phyloP scores from a whole-genome alignment of 1,140 invertebrate genomes.

The Parasteatoda tepidariorum region DNA sequence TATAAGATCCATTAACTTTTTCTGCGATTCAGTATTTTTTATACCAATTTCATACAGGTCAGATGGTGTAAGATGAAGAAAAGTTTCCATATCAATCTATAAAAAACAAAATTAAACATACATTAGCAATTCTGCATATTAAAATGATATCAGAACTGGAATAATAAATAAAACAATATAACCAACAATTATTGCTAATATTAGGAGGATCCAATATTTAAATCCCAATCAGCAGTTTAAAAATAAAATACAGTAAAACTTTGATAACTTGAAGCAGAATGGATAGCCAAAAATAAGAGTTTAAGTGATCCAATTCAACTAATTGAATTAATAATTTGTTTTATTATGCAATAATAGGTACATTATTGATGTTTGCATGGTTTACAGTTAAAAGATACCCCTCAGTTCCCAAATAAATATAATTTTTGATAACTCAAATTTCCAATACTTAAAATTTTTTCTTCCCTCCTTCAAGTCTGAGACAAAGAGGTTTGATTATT shows the following conservation, averaged over 20 bases:
- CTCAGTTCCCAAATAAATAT: too few species aligned
- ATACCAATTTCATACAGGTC: conserved; percentile 49
- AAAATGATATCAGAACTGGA: not conserved
- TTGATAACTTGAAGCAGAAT: too few species aligned
- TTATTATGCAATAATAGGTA: too few species aligned
- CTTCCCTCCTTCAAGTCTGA: too few species aligned
- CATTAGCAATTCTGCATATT: not conserved
- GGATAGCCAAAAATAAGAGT: too few species aligned
- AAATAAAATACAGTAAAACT: not conserved
- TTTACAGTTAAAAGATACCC: too few species aligned
- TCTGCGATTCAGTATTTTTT: conserved; percentile 5
- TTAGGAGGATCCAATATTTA: not conserved
- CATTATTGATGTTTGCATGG: too few species aligned
- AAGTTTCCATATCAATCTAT: conserved; percentile 42
- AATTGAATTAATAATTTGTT: too few species aligned
- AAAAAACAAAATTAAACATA: not conserved
- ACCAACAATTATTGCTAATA: not conserved
- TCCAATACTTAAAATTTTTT: too few species aligned
- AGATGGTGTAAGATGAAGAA: conserved; percentile 27
- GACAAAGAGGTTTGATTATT: too few species aligned
- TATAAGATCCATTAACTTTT: conserved; percentile 42
- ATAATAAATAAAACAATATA: not conserved
- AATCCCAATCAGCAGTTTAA: not conserved
- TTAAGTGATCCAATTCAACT: too few species aligned
- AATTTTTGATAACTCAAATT: too few species aligned